Evolutionary conservation across 2,113 vertebrate genomes (phyloP), one percentile per base, ranked within the genome.

Genomic region (Neodontobutis hainanensis): DNA sequence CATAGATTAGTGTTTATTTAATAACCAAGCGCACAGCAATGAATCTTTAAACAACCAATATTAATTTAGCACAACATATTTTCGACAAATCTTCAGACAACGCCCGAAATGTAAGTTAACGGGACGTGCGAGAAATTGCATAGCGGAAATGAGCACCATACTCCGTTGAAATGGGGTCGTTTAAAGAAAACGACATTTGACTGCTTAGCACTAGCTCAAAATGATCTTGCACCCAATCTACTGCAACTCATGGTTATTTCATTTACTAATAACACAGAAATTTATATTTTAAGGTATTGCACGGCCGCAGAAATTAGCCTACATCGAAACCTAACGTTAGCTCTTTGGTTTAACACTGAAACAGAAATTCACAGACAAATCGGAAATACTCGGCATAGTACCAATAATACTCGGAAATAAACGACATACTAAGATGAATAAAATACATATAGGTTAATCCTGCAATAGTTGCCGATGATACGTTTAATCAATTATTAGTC

Each of bases 61-160:
- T 61, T 10, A 8, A n/a, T 45, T 68, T 58, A 14, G 32, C 14
- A 36, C 50, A 16, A 27, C 19, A 27, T 36, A 63, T 74, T 75
- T 64, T 32, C 11, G 12, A 38, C 60, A 45, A 40, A 64, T 35
- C 12, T 53, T 66, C 47, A 83, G 91, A 88, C 91, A 90, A 91
- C 89, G 91, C 90, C 90, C 90, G 84, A 49, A n/a, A 8, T 59
- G 11, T 75, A 86, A 86, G 77, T 87, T 87, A 83, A 80, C 80
- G 80, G 82, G 77, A 77, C 58, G 68, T 38, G 59, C 53, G 68
- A 67, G 68, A 77, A 81, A 71, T 64, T 86, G 85, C 74, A 83
- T 85, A 90, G 88, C 88, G 86, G 88, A 89, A 90, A 87, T 57
- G 65, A 76, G 66, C 61, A 68, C 35, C 60, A 67, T 42, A 40